Evolutionary conservation across 2,888 invertebrate species (phyloP).

Genomic region (Erebia palarica): DNA sequence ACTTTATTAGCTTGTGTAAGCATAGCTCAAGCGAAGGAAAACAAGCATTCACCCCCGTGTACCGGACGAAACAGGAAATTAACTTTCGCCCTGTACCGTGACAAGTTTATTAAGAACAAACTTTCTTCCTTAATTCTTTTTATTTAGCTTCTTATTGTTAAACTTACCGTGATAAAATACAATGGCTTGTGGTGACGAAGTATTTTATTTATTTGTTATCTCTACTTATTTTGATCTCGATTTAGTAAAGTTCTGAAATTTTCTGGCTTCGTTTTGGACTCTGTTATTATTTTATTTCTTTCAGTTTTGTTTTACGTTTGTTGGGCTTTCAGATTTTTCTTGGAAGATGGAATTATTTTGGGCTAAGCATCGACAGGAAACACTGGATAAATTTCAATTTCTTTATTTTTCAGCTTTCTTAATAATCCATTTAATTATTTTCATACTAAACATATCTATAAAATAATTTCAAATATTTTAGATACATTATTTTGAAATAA

Average conservation of each 20-base stretch:
- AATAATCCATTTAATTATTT: too few species aligned
- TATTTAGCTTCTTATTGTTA: constrained; percentile 45
- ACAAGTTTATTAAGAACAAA: constrained; percentile 76
- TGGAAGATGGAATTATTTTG: neutral
- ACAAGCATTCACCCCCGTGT: constrained; percentile 44
- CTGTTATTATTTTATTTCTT: constrained; percentile 6
- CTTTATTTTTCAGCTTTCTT: too few species aligned
- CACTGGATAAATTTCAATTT: too few species aligned
- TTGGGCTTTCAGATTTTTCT: neutral
- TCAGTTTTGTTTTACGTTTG: neutral
- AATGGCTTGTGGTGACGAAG: constrained; percentile 15
- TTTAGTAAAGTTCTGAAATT: constrained; percentile 3
- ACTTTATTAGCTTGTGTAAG: constrained; percentile 17
- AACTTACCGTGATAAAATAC: constrained; percentile 21
- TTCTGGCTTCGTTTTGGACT: constrained; percentile 16
- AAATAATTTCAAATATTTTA: too few species aligned
- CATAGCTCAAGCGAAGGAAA: constrained; percentile 39
- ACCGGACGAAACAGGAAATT: constrained; percentile 77
- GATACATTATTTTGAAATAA: too few species aligned
- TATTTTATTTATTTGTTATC: constrained; percentile 21
- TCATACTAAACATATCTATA: too few species aligned
- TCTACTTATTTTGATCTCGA: neutral
- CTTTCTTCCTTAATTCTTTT: constrained; percentile 67
- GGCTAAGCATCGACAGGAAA: too few species aligned
- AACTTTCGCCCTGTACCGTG: constrained; percentile 75